phyloP scores from a whole-genome alignment of 2,113 vertebrate genomes.

The Illadopsis cleaveri region DNA sequence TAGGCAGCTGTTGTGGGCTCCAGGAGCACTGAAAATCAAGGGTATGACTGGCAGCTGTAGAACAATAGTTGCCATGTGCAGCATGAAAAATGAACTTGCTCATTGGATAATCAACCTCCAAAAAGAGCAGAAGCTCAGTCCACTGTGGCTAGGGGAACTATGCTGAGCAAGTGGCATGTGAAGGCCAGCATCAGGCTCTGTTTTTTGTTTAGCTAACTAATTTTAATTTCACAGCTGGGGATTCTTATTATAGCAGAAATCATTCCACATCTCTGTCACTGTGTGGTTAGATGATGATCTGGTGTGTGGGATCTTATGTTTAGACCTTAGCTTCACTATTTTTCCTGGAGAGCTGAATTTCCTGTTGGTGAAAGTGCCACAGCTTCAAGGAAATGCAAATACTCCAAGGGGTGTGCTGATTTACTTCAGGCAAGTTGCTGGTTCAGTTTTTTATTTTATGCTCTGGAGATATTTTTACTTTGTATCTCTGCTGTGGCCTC shows the following conservation, averaged over 20 bases:
- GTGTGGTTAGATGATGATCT: not conserved
- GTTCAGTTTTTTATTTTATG: constrained; percentile 12
- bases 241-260: not conserved
- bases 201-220: not conserved
- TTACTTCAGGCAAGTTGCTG: not conserved
- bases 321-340: not conserved
- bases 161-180: not conserved
- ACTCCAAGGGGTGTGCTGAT: not conserved
- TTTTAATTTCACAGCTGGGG: not conserved
- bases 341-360: not conserved
- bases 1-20: not conserved
- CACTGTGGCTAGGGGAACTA: not conserved
- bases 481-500: not conserved
- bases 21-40: not conserved
- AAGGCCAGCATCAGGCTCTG: not conserved
- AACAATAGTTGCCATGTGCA: not conserved
- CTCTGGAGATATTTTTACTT: not conserved
- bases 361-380: not conserved
- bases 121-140: not conserved
- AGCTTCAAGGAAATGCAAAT: not conserved
- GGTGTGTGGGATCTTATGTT: not conserved
- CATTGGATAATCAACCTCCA: not conserved
- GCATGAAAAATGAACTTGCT: not conserved
- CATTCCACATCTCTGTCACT: not conserved
- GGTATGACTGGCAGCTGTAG: not conserved